phyloP scores from a whole-genome alignment of 2,888 invertebrate genomes.

The Agonopterix alstromeriana region DNA sequence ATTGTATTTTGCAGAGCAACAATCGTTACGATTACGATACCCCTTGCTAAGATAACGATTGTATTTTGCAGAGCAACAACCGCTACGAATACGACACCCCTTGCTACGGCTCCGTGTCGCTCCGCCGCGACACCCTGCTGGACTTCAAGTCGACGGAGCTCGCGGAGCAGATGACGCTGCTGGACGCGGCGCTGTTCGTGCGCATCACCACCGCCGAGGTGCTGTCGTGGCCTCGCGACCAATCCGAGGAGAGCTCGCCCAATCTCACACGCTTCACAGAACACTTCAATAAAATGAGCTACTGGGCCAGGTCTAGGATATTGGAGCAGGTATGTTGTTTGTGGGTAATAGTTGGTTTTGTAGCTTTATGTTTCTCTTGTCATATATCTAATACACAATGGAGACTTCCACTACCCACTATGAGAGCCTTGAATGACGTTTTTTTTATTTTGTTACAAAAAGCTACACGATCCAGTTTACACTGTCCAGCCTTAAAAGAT shows the following conservation, averaged over 20 bases:
- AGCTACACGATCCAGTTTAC: too few species aligned
- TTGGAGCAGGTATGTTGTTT: slow-evolving; percentile 79
- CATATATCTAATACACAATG: too few species aligned
- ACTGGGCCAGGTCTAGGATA: slow-evolving; percentile 97
- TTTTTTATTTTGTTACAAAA: too few species aligned
- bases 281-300: slow-evolving; percentile 99
- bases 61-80: slow-evolving; percentile 42
- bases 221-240: slow-evolving; percentile 97
- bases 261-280: slow-evolving; percentile 98
- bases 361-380: too few species aligned
- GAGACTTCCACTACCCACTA: too few species aligned
- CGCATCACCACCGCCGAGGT: slow-evolving; percentile 98
- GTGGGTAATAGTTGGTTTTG: too few species aligned
- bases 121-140: slow-evolving; percentile 80
- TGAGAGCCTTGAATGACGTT: too few species aligned
- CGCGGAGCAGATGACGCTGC: slow-evolving; percentile 98
- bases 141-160: slow-evolving; percentile 97
- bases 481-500: too few species aligned
- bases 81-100: slow-evolving; percentile 64
- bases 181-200: slow-evolving; percentile 96
- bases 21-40: too few species aligned
- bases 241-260: slow-evolving; percentile 97
- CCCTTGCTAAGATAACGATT: too few species aligned
- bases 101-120: slow-evolving; percentile 57
- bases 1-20: too few species aligned